phyloP scores from a whole-genome alignment of 2,888 invertebrate species.

The Ellobium chinense region DNA sequence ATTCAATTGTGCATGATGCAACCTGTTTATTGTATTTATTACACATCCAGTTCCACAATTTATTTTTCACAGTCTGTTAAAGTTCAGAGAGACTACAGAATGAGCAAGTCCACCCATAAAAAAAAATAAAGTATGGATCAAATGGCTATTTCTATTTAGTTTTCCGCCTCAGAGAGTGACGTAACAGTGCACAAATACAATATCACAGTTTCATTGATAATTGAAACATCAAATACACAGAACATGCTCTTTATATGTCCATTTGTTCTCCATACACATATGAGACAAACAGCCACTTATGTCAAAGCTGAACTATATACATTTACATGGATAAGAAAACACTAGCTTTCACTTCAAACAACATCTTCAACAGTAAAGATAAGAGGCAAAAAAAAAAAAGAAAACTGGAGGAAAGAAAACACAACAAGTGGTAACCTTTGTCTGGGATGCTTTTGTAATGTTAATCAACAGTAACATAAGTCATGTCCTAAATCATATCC shows the following conservation, averaged over 20 bases:
- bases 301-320: slow-evolving; percentile 34
- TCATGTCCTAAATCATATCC: slow-evolving; percentile 10
- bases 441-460: slow-evolving; percentile 31
- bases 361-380: slow-evolving; percentile 1
- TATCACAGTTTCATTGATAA: slow-evolving; percentile 48
- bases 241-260: not conserved
- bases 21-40: too few relatives aligned
- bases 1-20: too few relatives aligned
- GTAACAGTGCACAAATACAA: slow-evolving; percentile 28
- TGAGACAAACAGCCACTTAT: slow-evolving; percentile 17
- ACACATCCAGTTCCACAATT: too few relatives aligned
- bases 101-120: too few relatives aligned
- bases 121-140: too few relatives aligned
- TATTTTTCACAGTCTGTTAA: too few relatives aligned
- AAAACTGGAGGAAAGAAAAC: slow-evolving; percentile 2
- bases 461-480: slow-evolving; percentile 26
- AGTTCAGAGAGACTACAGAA: too few relatives aligned
- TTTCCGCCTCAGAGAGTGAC: not conserved
- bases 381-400: not conserved
- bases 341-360: slow-evolving; percentile 35
- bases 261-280: slow-evolving; percentile 9
- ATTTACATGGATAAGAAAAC: slow-evolving; percentile 30
- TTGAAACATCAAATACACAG: slow-evolving; percentile 11
- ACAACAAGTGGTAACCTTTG: not conserved
- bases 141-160: not conserved